Base-by-base conservation (phyloP, 2,113 vertebrate species). In the Callaeas wilsoni region DNA sequence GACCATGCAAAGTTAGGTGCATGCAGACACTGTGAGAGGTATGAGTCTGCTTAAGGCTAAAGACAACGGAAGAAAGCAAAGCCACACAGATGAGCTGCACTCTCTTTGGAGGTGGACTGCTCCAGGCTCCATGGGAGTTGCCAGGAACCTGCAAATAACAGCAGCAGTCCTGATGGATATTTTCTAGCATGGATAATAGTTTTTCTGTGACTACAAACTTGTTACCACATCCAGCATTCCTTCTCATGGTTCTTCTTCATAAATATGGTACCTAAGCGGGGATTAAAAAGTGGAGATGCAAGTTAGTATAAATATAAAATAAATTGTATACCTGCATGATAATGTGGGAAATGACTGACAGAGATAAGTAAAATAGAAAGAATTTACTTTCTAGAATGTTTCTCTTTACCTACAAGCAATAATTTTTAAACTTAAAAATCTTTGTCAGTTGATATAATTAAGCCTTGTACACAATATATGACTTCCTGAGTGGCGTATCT, bases 401-500 rank as follows among this genome's bases (percentile, higher is more conserved):
- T 86, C n/a, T 62, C 42, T 85, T 91, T 89, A 39, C 77, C 30
- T 84, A 57, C 25, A 94, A 79, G 22, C 41, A 74, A 19, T 82
- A 39, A 16, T 90, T 95, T 89, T 91, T 23, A 75, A 84, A 82
- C n/a, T 90, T 81, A 69, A 94, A 95, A 63, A 16, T 41, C 35
- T 37, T 84, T 74, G 26, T 50, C 53, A n/a, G 1, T 63, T 79
- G 27, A 35, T 82, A 84, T 73, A 94, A 80, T 64, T 68, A 75
- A 87, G 26, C 37, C n/a, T 85, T 79, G 5, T 35, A 76, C 9
- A 69, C 32, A 82, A 37, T 80, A 55, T 50, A 26, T 52, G 16
- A 56, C 18, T 88, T 84, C 27, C 44, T 35, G 39, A 71, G 59
- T 73, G 85, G 27, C 7, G 12, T 94, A 69, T 88, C 50, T 65